A percentile compares a stretch with the other conserved stretches of the same genome.
Evolutionary conservation across 2,888 invertebrate genomes (phyloP).

Genomic region (Euclidia mi): DNA sequence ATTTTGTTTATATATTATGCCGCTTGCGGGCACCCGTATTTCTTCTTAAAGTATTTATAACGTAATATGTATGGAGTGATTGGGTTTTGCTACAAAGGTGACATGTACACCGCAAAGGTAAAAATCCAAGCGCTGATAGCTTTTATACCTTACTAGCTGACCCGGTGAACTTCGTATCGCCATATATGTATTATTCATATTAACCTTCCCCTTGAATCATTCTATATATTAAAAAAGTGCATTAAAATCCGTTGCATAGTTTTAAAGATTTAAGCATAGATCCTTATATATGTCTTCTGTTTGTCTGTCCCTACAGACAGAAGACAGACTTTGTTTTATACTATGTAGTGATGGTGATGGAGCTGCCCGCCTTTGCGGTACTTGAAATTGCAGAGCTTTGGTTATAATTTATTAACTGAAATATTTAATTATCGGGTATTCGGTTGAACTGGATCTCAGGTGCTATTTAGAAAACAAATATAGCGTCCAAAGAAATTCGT

Average conservation of each 20-base stretch:
- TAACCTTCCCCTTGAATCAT: too few relatives aligned
- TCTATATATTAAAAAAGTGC: too few relatives aligned
- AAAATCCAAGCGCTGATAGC: slow-evolving; percentile 48
- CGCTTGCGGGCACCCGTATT: slow-evolving; percentile 18
- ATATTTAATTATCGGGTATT: slow-evolving; percentile 37
- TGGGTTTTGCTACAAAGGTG: slow-evolving; percentile 27
- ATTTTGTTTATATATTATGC: slow-evolving; percentile 19
- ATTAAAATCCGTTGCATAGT: too few relatives aligned
- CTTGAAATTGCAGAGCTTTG: slow-evolving; percentile 36
- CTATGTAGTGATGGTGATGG: too few relatives aligned
- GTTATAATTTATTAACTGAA: slow-evolving; percentile 43
- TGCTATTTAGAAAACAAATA: slow-evolving; percentile 2
- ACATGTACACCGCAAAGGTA: slow-evolving; percentile 39
- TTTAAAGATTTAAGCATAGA: too few relatives aligned
- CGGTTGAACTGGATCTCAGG: slow-evolving; percentile 15
- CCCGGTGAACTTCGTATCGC: too few relatives aligned
- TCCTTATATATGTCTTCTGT: too few relatives aligned
- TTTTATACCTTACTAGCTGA: slow-evolving; percentile 53
- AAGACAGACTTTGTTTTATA: too few relatives aligned
- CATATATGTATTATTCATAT: too few relatives aligned
- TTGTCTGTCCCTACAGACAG: too few relatives aligned
- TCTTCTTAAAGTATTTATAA: slow-evolving; percentile 46
- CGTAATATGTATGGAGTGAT: slow-evolving; percentile 32
- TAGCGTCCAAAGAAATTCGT: too few relatives aligned
- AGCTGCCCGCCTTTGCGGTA: slow-evolving; percentile 40